These are phyloP conservation scores for Tiliacea aurago DNA, from an alignment of 2,888 invertebrate species.

Conservation along the genomic window DNA sequence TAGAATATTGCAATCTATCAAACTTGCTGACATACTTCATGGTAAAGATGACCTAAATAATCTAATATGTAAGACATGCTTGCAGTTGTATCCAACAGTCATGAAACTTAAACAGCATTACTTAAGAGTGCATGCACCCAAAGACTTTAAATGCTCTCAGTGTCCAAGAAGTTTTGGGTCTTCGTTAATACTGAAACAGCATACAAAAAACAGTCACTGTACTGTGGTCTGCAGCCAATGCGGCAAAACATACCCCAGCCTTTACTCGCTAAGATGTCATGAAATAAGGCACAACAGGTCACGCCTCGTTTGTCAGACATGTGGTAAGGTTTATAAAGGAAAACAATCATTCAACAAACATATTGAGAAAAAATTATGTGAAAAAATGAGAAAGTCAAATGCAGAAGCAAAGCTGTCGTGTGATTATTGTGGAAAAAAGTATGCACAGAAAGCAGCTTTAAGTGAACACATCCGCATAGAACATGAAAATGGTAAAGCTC, in stretches of 20 bases:
- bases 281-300: conserved; percentile 64
- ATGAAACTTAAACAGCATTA: conserved; percentile 68
- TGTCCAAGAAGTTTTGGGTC: conserved; percentile 69
- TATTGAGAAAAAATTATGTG: conserved; percentile 63
- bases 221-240: conserved; percentile 68
- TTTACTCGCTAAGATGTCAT: conserved; percentile 66
- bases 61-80: conserved; percentile 67
- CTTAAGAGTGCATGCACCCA: conserved; percentile 70
- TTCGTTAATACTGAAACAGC: conserved; percentile 60
- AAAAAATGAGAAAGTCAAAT: conserved; percentile 50
- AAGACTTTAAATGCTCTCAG: conserved; percentile 65
- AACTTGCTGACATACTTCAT: conserved; percentile 33
- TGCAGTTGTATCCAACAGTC: conserved; percentile 56
- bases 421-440: conserved; percentile 71
- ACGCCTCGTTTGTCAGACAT: conserved; percentile 66
- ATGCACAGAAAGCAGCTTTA: conserved; percentile 67
- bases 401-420: conserved; percentile 64
- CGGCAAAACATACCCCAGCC: conserved; percentile 69
- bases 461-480: conserved; percentile 70
- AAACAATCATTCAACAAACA: conserved; percentile 68
- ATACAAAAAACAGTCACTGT: conserved; percentile 64
- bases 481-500: conserved; percentile 67
- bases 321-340: conserved; percentile 70
- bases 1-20: neutral
- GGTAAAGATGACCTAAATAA: conserved; percentile 39